phyloP scores from a whole-genome alignment of 2,797 vertebrate species.

The Nyctibius grandis region DNA sequence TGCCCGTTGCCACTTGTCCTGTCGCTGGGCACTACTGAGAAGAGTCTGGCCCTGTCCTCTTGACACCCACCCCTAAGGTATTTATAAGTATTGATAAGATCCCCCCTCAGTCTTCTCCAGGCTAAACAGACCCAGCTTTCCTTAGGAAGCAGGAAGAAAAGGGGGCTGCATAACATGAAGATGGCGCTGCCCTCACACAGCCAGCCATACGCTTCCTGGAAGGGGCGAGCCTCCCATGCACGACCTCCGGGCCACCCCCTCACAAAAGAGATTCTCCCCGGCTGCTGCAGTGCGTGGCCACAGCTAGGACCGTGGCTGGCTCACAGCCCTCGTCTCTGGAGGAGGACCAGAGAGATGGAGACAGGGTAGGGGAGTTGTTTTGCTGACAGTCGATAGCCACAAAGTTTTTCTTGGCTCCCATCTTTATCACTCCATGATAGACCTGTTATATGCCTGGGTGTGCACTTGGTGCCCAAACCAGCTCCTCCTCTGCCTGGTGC shows the following conservation, averaged over 20 bases:
- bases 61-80: too few relatives aligned
- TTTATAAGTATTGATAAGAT: too few relatives aligned
- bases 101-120: too few relatives aligned
- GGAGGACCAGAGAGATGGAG: neutral
- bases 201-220: rapidly evolving
- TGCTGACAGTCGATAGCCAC: neutral
- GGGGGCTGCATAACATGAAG: neutral
- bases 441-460: neutral
- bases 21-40: too few relatives aligned
- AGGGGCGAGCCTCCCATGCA: neutral
- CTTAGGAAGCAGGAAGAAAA: neutral
- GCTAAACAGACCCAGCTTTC: too few relatives aligned
- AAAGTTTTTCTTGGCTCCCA: neutral
- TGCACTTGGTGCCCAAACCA: neutral
- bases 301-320: neutral
- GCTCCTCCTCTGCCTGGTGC: neutral
- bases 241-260: neutral
- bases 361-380: neutral
- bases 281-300: rapidly evolving
- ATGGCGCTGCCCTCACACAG: neutral
- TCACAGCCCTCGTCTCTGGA: neutral
- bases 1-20: too few relatives aligned
- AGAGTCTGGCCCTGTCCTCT: too few relatives aligned
- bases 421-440: neutral
- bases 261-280: rapidly evolving